These are phyloP conservation scores for Pterobdella sp. DNA, from an alignment of 2,888 invertebrate genomes.

Conservation along the genomic window DNA sequence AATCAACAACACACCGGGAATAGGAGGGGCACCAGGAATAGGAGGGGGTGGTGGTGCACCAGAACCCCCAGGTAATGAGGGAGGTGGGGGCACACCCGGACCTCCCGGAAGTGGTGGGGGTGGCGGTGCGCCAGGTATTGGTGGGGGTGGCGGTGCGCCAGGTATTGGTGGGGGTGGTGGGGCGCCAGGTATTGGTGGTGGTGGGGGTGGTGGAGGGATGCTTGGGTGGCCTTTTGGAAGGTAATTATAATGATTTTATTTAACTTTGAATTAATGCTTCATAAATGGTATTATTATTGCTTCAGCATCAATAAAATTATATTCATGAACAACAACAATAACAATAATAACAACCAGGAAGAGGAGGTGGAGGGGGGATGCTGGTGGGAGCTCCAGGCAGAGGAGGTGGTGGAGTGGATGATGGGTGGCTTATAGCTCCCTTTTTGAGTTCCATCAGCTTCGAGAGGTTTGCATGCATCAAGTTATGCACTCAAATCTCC, in stretches of 20 bases:
- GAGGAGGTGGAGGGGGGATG: conserved; percentile 44
- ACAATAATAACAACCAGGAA: conserved; percentile 43
- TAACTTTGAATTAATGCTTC: too few relatives aligned
- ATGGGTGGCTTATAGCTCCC: conserved; percentile 33
- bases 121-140: conserved; percentile 41
- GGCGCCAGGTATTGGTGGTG: conserved; percentile 48
- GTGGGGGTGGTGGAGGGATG: conserved; percentile 46
- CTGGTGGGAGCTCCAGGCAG: conserved; percentile 48
- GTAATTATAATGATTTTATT: too few relatives aligned
- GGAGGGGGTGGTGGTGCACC: conserved; percentile 42
- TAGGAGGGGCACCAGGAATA: conserved; percentile 27
- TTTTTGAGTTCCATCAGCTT: neutral
- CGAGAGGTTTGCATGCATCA: neutral
- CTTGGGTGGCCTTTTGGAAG: conserved; percentile 52
- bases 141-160: conserved; percentile 51
- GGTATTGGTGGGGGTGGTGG: conserved; percentile 45
- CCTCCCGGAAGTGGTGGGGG: conserved; percentile 46
- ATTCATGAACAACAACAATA: too few relatives aligned
- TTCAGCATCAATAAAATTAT: too few relatives aligned
- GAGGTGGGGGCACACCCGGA: conserved; percentile 44
- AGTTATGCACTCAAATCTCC: neutral
- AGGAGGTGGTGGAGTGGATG: conserved; percentile 47
- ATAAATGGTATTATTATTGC: too few relatives aligned
- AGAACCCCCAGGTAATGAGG: conserved; percentile 14
- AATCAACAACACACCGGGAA: conserved; percentile 39